Conservation (phyloP, 2,888 invertebrate genomes). For the Pterobdella sp. region DNA sequence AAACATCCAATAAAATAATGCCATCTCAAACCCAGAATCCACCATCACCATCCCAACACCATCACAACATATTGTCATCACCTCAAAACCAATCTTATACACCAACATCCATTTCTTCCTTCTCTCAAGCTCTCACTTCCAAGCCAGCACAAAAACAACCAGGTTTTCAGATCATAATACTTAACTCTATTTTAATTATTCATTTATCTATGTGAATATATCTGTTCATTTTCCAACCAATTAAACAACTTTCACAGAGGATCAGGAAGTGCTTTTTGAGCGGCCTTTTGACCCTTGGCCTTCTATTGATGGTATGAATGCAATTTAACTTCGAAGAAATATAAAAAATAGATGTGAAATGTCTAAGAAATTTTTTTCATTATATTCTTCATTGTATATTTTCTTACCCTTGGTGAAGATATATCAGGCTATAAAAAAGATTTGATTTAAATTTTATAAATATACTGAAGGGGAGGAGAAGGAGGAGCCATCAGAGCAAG, state of each 20-base stretch:
- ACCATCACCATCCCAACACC: background rate
- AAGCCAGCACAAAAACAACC: background rate
- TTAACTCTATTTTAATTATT: background rate
- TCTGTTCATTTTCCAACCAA: no score
- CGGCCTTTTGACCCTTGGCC: no score
- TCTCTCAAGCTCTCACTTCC: background rate
- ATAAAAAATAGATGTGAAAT: no score
- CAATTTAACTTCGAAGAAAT: no score
- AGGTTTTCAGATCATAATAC: constrained; percentile 14
- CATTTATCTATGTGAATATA: background rate
- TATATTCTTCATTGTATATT: no score
- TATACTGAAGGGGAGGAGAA: no score
- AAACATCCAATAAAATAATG: background rate
- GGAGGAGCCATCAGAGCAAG: no score
- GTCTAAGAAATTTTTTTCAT: no score
- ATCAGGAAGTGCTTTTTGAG: no score
- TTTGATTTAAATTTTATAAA: background rate
- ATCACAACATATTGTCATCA: background rate
- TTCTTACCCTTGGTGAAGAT: no score
- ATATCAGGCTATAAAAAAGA: background rate
- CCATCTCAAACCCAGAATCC: background rate
- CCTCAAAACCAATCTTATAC: background rate
- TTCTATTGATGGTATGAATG: no score
- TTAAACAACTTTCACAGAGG: no score
- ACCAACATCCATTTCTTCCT: background rate